Percentiles rank a stretch among this genome's conserved stretches.
phyloP scores from a whole-genome alignment of 2,113 vertebrate genomes.

The Ahaetulla prasina region DNA sequence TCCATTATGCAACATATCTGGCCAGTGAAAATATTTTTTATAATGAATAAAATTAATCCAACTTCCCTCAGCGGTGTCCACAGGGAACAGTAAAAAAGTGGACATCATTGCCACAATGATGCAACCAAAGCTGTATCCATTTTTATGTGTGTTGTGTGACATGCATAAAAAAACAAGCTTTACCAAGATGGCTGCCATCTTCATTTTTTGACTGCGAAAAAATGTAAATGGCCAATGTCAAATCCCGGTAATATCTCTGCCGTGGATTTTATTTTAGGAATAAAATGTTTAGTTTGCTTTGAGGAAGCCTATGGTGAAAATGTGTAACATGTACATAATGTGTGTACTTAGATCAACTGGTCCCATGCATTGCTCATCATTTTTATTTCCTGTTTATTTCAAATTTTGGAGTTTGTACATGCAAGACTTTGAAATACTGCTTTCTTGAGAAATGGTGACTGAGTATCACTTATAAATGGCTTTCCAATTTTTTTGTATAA shows the following conservation, averaged over 20 bases:
- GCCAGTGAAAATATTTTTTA: background rate
- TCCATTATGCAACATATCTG: background rate
- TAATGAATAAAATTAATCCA: background rate
- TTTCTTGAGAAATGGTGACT: background rate
- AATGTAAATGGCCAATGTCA: background rate
- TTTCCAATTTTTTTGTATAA: slow-evolving; percentile 38
- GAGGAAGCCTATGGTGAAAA: background rate
- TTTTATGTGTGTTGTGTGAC: background rate
- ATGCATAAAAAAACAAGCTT: background rate
- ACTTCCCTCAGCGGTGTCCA: background rate
- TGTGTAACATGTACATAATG: background rate
- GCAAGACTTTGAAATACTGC: background rate
- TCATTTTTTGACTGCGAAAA: background rate
- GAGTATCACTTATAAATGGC: background rate
- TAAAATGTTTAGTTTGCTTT: background rate
- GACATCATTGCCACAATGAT: background rate
- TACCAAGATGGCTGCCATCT: background rate
- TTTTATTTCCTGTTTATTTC: background rate
- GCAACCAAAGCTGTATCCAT: background rate
- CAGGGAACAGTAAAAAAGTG: background rate
- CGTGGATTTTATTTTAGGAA: background rate
- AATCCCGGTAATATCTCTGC: background rate
- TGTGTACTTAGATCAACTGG: background rate
- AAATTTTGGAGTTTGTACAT: background rate
- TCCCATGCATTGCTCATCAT: background rate